phyloP scores from a whole-genome alignment of 2,797 vertebrate genomes.

The Chaetophractus vellerosus region DNA sequence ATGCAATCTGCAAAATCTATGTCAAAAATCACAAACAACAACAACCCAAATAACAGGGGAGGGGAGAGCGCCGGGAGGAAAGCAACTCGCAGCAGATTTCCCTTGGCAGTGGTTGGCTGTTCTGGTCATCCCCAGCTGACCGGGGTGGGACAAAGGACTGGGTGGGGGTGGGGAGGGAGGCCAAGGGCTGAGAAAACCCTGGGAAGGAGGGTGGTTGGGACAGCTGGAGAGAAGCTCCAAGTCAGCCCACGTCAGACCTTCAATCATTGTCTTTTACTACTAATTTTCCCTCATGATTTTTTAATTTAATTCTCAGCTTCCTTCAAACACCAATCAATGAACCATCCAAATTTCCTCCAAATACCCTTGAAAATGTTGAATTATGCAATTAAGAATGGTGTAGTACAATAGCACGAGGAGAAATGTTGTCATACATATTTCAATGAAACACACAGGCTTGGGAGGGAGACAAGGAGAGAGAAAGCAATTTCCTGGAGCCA shows the following conservation, averaged over 20 bases:
- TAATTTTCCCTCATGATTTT: constrained; percentile 90
- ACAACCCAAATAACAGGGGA: constrained; percentile 58
- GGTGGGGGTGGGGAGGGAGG: background rate
- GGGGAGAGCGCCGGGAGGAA: accelerated
- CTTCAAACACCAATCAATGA: constrained; percentile 89
- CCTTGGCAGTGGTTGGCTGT: constrained; percentile 35
- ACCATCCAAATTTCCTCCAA: constrained; percentile 90
- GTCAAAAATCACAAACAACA: constrained; percentile 86
- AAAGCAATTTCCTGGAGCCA: constrained; percentile 18
- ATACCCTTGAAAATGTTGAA: constrained; percentile 89
- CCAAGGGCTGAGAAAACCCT: background rate
- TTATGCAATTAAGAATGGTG: constrained; percentile 76
- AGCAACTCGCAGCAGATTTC: background rate
- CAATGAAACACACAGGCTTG: constrained; percentile 66
- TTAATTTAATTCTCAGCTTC: constrained; percentile 89
- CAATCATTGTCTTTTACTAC: constrained; percentile 85
- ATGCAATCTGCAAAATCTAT: constrained; percentile 87
- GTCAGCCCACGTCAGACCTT: constrained; percentile 44
- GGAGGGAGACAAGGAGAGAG: background rate
- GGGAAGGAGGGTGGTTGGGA: background rate
- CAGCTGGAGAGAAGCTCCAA: accelerated
- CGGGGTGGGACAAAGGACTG: background rate
- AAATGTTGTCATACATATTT: constrained; percentile 66
- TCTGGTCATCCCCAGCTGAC: constrained; percentile 35
- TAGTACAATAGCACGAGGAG: constrained; percentile 59